phyloP scores from a whole-genome alignment of 2,888 invertebrate species.

The Sesia apiformis region DNA sequence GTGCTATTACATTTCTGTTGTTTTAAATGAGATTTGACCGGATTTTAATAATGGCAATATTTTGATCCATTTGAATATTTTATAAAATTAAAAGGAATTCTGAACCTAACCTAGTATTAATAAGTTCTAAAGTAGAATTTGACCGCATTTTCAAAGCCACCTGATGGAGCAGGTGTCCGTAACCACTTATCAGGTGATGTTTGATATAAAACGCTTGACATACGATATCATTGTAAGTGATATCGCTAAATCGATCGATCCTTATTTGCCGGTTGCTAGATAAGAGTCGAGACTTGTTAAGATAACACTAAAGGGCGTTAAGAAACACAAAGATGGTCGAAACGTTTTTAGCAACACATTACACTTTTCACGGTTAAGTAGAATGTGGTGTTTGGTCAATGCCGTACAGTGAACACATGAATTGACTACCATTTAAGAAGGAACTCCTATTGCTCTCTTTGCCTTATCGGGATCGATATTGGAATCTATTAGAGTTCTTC shows the following conservation, averaged over 20 bases:
- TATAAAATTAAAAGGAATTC: background rate
- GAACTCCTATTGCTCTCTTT: constrained; percentile 23
- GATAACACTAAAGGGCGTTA: constrained; percentile 24
- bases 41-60: background rate
- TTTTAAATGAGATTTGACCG: background rate
- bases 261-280: background rate
- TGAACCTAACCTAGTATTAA: background rate
- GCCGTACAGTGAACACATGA: constrained; percentile 33
- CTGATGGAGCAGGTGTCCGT: background rate
- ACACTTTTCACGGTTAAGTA: constrained; percentile 67
- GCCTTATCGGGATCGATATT: constrained; percentile 32
- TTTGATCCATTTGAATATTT: too few relatives aligned
- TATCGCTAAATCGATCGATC: background rate
- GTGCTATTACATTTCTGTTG: background rate
- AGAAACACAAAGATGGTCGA: constrained; percentile 8
- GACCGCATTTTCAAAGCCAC: background rate
- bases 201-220: background rate
- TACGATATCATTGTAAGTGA: background rate
- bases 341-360: constrained; percentile 29
- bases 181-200: background rate
- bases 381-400: constrained; percentile 50
- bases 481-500: constrained; percentile 4
- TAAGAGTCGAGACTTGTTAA: constrained; percentile 16
- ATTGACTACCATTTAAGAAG: constrained; percentile 55
- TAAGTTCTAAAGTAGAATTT: background rate